phyloP scores from a whole-genome alignment of 2,113 vertebrate species.

The Elephantulus edwardii region DNA sequence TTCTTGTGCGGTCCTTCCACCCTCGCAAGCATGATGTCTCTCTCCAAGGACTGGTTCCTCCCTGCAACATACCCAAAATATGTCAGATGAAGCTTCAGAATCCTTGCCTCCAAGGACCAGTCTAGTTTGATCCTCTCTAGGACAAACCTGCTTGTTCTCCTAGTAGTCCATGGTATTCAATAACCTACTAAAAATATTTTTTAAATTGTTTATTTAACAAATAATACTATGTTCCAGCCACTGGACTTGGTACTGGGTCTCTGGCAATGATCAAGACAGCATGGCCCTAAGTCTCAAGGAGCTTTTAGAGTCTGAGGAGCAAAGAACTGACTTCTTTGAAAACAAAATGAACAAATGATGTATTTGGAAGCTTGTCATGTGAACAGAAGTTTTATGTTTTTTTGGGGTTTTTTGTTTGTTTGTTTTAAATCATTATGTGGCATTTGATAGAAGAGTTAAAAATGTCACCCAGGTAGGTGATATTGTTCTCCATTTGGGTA shows the following conservation, averaged over 20 bases:
- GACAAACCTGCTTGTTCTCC: too few relatives aligned
- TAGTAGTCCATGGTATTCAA: too few relatives aligned
- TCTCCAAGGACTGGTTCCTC: too few relatives aligned
- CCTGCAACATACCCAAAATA: too few relatives aligned
- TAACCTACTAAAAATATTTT: too few relatives aligned
- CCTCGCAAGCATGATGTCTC: too few relatives aligned
- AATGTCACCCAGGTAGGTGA: background rate
- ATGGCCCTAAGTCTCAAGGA: background rate
- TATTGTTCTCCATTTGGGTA: constrained; percentile 14
- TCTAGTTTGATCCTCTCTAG: too few relatives aligned
- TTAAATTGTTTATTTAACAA: background rate
- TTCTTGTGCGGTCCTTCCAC: too few relatives aligned
- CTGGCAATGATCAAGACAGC: background rate
- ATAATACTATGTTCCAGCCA: background rate
- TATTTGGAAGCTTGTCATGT: background rate
- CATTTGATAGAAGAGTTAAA: constrained; percentile 12
- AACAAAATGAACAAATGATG: background rate
- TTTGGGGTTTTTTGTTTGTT: too few relatives aligned
- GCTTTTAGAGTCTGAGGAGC: background rate
- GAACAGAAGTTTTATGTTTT: background rate
- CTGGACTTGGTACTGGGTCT: background rate
- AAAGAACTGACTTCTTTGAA: background rate
- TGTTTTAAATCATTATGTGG: background rate
- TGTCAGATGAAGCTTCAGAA: too few relatives aligned
- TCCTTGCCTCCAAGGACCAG: too few relatives aligned